Conservation (phyloP, 2,888 invertebrate species). For the Fragum whitleyi region DNA sequence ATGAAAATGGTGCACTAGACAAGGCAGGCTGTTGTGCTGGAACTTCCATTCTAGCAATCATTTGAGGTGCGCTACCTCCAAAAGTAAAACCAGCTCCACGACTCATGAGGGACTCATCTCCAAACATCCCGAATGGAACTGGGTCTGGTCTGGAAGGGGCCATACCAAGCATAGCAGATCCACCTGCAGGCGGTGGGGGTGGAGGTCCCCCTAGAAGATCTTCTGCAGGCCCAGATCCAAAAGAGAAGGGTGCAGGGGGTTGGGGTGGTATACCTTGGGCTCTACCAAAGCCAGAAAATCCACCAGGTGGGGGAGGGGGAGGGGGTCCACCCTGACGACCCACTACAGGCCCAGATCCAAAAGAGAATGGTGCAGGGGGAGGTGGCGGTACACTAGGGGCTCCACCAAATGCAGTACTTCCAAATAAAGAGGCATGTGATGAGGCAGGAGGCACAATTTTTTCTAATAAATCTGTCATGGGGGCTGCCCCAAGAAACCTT, state of each 20-base stretch:
- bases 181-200: constrained; percentile 12
- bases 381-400: constrained; percentile 13
- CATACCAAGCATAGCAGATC: constrained; percentile 2
- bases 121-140: neutral
- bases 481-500: neutral
- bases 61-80: neutral
- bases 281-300: neutral
- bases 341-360: neutral
- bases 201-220: neutral
- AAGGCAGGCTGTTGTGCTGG: too few species aligned
- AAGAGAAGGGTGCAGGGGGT: neutral
- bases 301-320: constrained; percentile 25
- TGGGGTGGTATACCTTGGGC: neutral
- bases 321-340: neutral
- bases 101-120: neutral
- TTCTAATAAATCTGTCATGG: neutral
- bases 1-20: too few species aligned
- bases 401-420: neutral
- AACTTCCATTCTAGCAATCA: too few species aligned
- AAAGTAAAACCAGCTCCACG: neutral
- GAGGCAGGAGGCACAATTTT: neutral
- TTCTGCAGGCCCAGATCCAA: neutral
- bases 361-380: constrained; percentile 23
- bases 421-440: neutral
- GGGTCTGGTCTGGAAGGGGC: neutral